Conservation (phyloP, 1,140 invertebrate species). For the Tribolium madens region DNA sequence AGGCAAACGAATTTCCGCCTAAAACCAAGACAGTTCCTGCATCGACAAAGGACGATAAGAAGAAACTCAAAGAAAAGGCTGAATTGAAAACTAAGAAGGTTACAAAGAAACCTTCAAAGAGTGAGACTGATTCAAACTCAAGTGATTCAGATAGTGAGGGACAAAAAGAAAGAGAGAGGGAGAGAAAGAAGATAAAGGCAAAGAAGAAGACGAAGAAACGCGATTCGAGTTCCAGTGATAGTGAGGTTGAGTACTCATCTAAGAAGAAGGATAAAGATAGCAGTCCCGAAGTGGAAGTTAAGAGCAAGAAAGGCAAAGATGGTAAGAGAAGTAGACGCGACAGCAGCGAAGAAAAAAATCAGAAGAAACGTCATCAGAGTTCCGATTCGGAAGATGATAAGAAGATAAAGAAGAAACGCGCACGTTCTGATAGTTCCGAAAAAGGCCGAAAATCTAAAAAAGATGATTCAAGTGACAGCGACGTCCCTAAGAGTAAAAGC, state of each 20-base stretch:
- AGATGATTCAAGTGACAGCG: constrained; percentile 70
- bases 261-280: constrained; percentile 57
- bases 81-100: constrained; percentile 58
- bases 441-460: constrained; percentile 68
- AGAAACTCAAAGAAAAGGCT: constrained; percentile 66
- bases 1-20: constrained; percentile 78
- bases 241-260: constrained; percentile 59
- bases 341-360: constrained; percentile 65
- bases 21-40: constrained; percentile 67
- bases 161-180: constrained; percentile 66
- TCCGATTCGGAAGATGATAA: constrained; percentile 66
- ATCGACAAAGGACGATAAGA: constrained; percentile 63
- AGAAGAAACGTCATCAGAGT: constrained; percentile 65
- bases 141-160: constrained; percentile 69
- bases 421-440: constrained; percentile 60
- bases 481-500: constrained; percentile 67
- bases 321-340: constrained; percentile 66
- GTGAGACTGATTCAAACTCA: constrained; percentile 60
- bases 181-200: constrained; percentile 66
- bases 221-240: constrained; percentile 63
- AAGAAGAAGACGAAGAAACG: constrained; percentile 64
- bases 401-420: constrained; percentile 57
- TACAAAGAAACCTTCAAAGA: constrained; percentile 57
- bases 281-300: constrained; percentile 51
- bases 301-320: constrained; percentile 52